Evolutionary conservation across 2,113 vertebrate genomes (phyloP).

Genomic region (Phaetusa simplex): DNA sequence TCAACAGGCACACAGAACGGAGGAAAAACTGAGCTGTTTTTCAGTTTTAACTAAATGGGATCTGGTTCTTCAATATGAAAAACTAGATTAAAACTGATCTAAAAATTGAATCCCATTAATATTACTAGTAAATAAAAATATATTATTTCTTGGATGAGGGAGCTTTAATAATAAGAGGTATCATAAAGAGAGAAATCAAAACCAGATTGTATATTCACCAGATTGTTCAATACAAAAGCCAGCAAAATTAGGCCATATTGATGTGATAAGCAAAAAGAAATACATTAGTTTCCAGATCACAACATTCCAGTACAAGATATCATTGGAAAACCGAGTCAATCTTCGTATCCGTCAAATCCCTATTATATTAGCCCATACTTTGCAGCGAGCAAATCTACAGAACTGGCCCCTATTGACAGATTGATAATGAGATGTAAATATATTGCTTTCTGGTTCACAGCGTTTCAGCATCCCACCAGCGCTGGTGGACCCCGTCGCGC

Average conservation of each 20-base stretch:
- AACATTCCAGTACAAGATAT: neutral
- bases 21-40: neutral
- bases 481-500: neutral
- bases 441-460: neutral
- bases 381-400: neutral
- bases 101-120: conserved; percentile 37
- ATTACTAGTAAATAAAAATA: conserved; percentile 11
- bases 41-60: neutral
- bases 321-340: neutral
- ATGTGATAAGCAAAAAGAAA: conserved; percentile 36
- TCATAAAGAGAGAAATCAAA: conserved; percentile 47
- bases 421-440: neutral
- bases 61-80: conserved; percentile 15
- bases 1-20: neutral
- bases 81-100: conserved; percentile 8
- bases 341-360: neutral
- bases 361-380: neutral
- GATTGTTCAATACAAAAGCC: conserved; percentile 17
- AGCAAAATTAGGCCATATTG: conserved; percentile 23
- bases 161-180: conserved; percentile 11
- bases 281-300: conserved; percentile 3
- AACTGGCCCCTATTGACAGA: neutral
- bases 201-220: neutral
- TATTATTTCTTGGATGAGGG: conserved; percentile 29
- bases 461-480: neutral